Evolutionary conservation across 2,797 vertebrate species (phyloP).

Genomic region (Monodelphis domestica): DNA sequence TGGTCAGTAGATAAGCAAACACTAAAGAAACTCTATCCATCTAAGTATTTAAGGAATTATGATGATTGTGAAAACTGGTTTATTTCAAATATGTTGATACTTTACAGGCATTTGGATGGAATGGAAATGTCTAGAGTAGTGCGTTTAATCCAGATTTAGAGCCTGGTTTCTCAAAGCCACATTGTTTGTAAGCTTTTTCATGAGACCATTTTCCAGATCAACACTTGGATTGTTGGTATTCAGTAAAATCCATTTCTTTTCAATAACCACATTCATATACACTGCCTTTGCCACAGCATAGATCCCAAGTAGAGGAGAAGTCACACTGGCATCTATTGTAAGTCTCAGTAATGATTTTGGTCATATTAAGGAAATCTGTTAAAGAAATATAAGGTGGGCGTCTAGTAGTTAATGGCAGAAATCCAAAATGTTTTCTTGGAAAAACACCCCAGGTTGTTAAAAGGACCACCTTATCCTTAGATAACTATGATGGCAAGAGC

Average conservation of each 20-base stretch:
- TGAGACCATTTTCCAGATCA: constrained; percentile 8
- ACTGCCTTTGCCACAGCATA: not conserved
- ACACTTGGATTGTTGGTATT: constrained; percentile 1
- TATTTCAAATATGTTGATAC: constrained; percentile 54
- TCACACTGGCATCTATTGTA: not conserved
- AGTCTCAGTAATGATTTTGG: constrained; percentile 27
- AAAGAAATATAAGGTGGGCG: not conserved
- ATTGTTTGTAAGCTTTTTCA: constrained; percentile 33
- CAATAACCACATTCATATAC: not conserved
- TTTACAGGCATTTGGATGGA: constrained; percentile 44
- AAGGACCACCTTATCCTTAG: not conserved
- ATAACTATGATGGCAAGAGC: not conserved
- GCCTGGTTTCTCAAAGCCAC: constrained; percentile 34
- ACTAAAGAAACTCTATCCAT: not conserved
- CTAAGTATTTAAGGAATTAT: not conserved
- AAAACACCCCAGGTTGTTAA: not conserved
- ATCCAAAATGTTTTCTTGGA: not conserved
- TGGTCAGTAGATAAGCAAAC: not conserved
- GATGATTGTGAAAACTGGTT: constrained; percentile 45
- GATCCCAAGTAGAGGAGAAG: constrained; percentile 35
- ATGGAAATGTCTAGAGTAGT: not conserved
- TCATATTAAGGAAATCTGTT: constrained; percentile 37
- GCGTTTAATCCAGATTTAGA: constrained; percentile 26
- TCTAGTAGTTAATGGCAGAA: not conserved
- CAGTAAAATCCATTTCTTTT: constrained; percentile 45